A percentile compares a stretch with the other conserved stretches of the same genome.
These are phyloP conservation scores for Thrips palmi DNA, from an alignment of 1,140 invertebrate species.

Conservation along the genomic window DNA sequence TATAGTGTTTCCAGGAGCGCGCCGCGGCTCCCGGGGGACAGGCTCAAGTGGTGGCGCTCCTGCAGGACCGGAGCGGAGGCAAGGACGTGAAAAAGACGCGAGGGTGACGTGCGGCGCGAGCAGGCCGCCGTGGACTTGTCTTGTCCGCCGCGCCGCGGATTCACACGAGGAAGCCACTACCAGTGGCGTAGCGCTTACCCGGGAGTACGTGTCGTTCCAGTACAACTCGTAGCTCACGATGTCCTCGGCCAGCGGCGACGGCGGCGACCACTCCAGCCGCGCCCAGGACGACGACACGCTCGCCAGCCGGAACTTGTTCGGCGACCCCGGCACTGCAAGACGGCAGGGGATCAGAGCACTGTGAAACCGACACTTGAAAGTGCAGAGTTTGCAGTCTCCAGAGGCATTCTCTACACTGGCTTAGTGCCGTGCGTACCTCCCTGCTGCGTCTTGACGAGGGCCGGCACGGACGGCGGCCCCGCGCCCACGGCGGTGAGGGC, in stretches of 20 bases:
- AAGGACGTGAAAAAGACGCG: conserved; percentile 4
- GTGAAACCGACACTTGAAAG: neutral
- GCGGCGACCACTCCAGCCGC: conserved; percentile 77
- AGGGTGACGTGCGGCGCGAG: neutral
- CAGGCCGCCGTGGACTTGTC: neutral
- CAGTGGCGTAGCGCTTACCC: conserved; percentile 31
- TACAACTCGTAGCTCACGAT: conserved; percentile 91
- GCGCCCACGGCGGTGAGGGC: conserved; percentile 80
- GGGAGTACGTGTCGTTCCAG: conserved; percentile 91
- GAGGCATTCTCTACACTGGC: neutral
- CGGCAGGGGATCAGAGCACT: neutral
- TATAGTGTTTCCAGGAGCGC: conserved; percentile 74
- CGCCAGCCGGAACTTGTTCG: conserved; percentile 71
- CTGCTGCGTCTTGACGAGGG: conserved; percentile 92
- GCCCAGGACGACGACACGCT: conserved; percentile 68
- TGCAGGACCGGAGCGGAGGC: conserved; percentile 18
- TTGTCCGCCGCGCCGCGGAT: no score
- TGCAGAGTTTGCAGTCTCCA: conserved; percentile 2
- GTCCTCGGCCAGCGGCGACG: conserved; percentile 74
- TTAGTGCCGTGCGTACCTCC: no score
- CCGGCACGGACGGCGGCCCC: conserved; percentile 74
- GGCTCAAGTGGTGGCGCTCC: conserved; percentile 46
- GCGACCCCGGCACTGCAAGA: conserved; percentile 74
- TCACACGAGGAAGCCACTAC: neutral
- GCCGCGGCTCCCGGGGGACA: no score